phyloP scores from a whole-genome alignment of 2,888 invertebrate genomes.

The Harpagoxenus sublaevis region DNA sequence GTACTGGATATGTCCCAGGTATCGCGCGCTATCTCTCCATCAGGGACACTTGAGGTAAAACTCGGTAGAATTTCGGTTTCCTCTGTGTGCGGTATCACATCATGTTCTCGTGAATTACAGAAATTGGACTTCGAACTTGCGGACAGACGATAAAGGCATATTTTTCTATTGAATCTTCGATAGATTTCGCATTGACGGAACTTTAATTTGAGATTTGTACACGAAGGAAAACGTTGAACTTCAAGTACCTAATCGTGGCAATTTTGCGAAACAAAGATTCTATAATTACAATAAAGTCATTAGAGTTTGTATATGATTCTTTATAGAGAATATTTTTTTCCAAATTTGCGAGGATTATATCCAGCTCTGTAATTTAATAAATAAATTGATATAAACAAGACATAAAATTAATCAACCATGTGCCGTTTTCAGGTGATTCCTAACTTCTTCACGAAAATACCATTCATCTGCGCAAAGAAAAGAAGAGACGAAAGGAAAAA shows the following conservation, averaged over 20 bases:
- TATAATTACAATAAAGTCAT: neutral
- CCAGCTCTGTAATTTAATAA: neutral
- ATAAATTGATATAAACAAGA: neutral
- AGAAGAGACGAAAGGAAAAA: neutral
- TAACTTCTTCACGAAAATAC: neutral
- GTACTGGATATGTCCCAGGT: slow-evolving; percentile 21
- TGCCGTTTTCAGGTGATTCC: too few relatives aligned
- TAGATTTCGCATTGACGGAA: neutral
- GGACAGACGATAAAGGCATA: neutral
- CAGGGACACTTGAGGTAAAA: slow-evolving; percentile 43
- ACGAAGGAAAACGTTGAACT: neutral
- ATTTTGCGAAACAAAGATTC: neutral
- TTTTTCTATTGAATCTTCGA: neutral
- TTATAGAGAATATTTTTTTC: neutral
- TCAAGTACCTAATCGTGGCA: neutral
- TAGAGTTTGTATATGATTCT: neutral
- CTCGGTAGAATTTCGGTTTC: slow-evolving; percentile 19
- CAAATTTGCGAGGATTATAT: neutral
- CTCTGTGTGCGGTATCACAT: neutral
- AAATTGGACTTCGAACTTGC: neutral
- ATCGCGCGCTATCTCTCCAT: slow-evolving; percentile 51
- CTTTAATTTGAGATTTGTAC: neutral
- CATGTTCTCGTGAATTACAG: neutral
- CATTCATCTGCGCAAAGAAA: neutral
- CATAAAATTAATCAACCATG: too few relatives aligned